Percentiles rank a stretch among this genome's conserved stretches.
phyloP scores from a whole-genome alignment of 2,113 vertebrate species.

The Hymenochirus boettgeri region DNA sequence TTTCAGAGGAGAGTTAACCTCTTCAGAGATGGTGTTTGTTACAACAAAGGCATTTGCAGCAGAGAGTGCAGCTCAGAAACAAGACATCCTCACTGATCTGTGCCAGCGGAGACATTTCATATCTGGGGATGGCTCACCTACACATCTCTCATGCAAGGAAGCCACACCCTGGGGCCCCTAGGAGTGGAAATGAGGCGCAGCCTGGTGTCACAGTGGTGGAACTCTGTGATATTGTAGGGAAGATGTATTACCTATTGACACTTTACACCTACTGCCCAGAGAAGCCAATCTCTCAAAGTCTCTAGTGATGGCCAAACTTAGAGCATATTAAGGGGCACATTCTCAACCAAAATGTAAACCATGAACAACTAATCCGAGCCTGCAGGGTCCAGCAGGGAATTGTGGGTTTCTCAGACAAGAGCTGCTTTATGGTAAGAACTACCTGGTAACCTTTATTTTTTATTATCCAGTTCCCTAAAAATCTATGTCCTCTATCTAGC shows the following conservation, averaged over 20 bases:
- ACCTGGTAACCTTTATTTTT: not conserved
- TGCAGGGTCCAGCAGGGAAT: slow-evolving; percentile 50
- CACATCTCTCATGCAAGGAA: slow-evolving; percentile 59
- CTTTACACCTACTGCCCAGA: slow-evolving; percentile 44
- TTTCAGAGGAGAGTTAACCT: slow-evolving; percentile 2
- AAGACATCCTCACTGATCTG: slow-evolving; percentile 58
- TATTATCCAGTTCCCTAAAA: no score
- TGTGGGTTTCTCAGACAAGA: slow-evolving; percentile 58
- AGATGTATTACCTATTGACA: slow-evolving; percentile 75
- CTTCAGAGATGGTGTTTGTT: not conserved
- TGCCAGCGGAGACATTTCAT: slow-evolving; percentile 69
- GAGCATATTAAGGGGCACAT: slow-evolving; percentile 50
- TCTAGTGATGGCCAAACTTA: slow-evolving; percentile 52
- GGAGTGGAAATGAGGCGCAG: slow-evolving; percentile 75
- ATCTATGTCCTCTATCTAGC: no score
- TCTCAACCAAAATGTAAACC: slow-evolving; percentile 49
- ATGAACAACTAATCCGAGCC: slow-evolving; percentile 45
- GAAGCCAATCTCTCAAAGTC: not conserved
- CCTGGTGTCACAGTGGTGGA: slow-evolving; percentile 81
- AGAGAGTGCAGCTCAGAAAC: not conserved
- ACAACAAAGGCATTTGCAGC: not conserved
- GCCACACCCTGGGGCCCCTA: slow-evolving; percentile 70
- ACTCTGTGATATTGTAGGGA: slow-evolving; percentile 58
- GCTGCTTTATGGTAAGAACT: slow-evolving; percentile 74
- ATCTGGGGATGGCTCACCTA: slow-evolving; percentile 43